Base-by-base conservation (phyloP, 2,113 vertebrate species). In the Oenanthe oenanthe region DNA sequence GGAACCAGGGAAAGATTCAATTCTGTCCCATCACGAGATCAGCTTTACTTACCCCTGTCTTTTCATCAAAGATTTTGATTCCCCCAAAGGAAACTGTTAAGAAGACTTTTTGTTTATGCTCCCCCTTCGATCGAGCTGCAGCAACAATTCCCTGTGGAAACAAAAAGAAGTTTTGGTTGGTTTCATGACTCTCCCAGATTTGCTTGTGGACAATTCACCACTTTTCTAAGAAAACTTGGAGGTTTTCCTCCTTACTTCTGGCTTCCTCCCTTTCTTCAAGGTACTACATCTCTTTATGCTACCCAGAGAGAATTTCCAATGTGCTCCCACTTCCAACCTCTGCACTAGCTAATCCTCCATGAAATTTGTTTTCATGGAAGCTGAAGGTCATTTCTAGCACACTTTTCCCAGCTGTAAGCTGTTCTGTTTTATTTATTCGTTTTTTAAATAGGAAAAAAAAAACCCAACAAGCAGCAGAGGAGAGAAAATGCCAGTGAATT, bases 21-120 rank as follows among this genome's bases (percentile, higher is more conserved):
- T 80, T 91, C 78, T 82, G 67, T 31, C 60, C 56, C 38, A 72
- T 34, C 58, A 34, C 43, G 22, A 6, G 21, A 83, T 70, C 76
- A 66, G 57, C 89, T 93, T 94, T 83, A 98, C 99, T 99, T 98
- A 99, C 99, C 98, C 99, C 99, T 75, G 99, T 99, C 98, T 99
- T 99, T 97, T 99, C 99, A 97, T 99, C 99, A 81, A 99, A 99
- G 98, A 99, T 99, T 98, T 99, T 99, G 98, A 99, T 99, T 96
- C 99, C 99, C 95, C 99, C 99, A 81, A 99, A 99, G 97, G 99
- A 99, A 95, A 99, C 98, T 19, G 99, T 99, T 95, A 99, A 98
- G 98, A 99, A 99, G 98, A 99, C 98, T 96, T 99, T 99, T 98
- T 99, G 99, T 95, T 99, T 99, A 98, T 99, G 99, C 87, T 99